Evolutionary conservation across 2,113 vertebrate species (phyloP).

Genomic region (Macroglossus sobrinus): DNA sequence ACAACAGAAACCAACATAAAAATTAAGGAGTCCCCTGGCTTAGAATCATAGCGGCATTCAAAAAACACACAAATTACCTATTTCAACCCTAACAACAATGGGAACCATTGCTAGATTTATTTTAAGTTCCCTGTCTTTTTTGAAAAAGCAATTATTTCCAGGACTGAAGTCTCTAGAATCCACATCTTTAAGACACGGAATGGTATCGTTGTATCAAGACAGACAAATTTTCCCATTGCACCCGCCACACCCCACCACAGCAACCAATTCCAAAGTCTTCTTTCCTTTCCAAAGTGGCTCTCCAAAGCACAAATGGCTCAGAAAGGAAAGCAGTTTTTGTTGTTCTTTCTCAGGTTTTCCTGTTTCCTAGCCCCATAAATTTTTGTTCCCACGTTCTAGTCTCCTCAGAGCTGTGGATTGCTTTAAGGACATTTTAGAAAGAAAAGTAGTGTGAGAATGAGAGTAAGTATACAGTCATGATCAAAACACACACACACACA

Average conservation of each 20-base stretch:
- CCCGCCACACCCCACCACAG: background rate
- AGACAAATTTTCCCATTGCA: background rate
- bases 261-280: background rate
- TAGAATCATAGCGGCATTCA: background rate
- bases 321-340: background rate
- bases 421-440: background rate
- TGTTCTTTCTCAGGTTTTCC: background rate
- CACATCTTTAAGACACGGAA: background rate
- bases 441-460: background rate
- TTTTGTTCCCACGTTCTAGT: background rate
- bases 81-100: background rate
- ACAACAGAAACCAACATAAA: background rate
- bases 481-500: background rate
- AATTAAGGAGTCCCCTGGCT: background rate
- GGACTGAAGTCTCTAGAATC: background rate
- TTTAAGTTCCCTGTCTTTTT: background rate
- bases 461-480: background rate
- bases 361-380: background rate
- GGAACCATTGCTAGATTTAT: background rate
- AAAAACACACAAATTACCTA: background rate
- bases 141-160: background rate
- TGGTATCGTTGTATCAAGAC: background rate
- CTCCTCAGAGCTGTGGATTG: background rate
- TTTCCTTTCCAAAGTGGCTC: background rate
- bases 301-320: background rate